Evolutionary conservation across 1,140 invertebrate genomes (phyloP).

Genomic region (Macrotrachela quadricornifera): DNA sequence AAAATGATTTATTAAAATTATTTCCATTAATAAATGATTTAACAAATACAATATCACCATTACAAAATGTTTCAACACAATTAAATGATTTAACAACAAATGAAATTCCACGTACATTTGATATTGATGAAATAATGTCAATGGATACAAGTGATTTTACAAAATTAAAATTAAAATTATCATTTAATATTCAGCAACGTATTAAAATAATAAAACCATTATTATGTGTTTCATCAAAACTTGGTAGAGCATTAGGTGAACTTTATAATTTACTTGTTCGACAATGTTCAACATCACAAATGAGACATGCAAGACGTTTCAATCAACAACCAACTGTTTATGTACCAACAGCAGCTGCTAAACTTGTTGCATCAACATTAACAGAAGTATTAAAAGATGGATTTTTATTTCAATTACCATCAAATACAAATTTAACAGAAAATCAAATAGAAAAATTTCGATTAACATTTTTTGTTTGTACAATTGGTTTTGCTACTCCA

Average conservation of each 20-base stretch:
- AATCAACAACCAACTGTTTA: background rate
- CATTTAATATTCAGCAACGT: slow-evolving; percentile 16
- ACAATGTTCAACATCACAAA: slow-evolving; percentile 45
- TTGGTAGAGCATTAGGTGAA: slow-evolving; percentile 59
- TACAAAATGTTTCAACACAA: background rate
- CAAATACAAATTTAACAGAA: background rate
- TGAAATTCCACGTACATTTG: background rate
- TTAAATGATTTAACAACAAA: background rate
- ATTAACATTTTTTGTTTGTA: slow-evolving; percentile 63
- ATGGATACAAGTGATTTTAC: too few relatives aligned
- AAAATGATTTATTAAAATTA: slow-evolving; percentile 47
- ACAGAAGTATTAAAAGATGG: background rate
- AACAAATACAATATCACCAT: slow-evolving; percentile 4
- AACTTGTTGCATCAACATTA: slow-evolving; percentile 37
- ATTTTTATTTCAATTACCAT: slow-evolving; percentile 8
- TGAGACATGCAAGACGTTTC: too few relatives aligned
- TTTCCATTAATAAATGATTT: slow-evolving; percentile 22
- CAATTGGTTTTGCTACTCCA: slow-evolving; percentile 61
- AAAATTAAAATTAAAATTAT: too few relatives aligned
- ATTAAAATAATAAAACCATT: slow-evolving; percentile 50
- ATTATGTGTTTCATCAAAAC: slow-evolving; percentile 51
- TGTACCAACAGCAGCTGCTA: slow-evolving; percentile 46
- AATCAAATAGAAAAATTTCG: slow-evolving; percentile 25
- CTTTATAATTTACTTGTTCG: slow-evolving; percentile 62
- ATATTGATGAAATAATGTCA: too few relatives aligned